Base-by-base conservation (phyloP, 30 jellyfish, hydroid and myxozoan genomes). In the Hydra vulgaris region DNA sequence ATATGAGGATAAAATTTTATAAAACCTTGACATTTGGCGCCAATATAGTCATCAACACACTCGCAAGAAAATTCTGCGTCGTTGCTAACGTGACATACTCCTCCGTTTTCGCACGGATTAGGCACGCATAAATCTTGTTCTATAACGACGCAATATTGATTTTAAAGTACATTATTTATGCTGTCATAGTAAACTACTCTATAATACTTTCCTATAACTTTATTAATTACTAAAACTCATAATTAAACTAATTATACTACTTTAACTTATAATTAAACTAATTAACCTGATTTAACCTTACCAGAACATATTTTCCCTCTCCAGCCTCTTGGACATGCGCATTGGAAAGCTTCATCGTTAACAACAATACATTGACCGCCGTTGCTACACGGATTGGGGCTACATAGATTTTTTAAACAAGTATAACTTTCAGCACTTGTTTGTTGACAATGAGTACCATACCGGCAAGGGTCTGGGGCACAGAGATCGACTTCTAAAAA, bases 321-420 rank as follows among this genome's bases (percentile, higher is more conserved):
- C 96, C 99, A 86, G 67, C 99, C 99, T 52, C 79, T 78, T 19
- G 88, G 87, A 72, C 99, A 92, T 0, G 99, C 99, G 72, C 99
- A 92, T 74, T 88, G 95, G 74, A 71, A 87, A 4, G 87, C 89
- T 82, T 92, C 99, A 52, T 92, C 99, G 77, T 92, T 92, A 0
- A 92, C 99, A 12, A 92, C 99, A 56, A 92, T 92, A 72, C 99
- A 92, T 80, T 92, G 87, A 15, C 99, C 99, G 69, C 79, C 79
- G 61, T 92, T 88, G 61, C 74, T 70, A 74, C 99, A 92, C 0
- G 99, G 99, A 70, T 83, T 92, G 16, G 99, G 99, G 0, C 94
- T 77, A 81, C 99, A 92, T 0, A 92, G 92, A 74, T 92, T 92
- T 77, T 92, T 92, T 15, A 88, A 95, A 78, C 99, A 92, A 76